Evolutionary conservation across 2,888 invertebrate species (phyloP).

Genomic region (Acrobasis suavella): DNA sequence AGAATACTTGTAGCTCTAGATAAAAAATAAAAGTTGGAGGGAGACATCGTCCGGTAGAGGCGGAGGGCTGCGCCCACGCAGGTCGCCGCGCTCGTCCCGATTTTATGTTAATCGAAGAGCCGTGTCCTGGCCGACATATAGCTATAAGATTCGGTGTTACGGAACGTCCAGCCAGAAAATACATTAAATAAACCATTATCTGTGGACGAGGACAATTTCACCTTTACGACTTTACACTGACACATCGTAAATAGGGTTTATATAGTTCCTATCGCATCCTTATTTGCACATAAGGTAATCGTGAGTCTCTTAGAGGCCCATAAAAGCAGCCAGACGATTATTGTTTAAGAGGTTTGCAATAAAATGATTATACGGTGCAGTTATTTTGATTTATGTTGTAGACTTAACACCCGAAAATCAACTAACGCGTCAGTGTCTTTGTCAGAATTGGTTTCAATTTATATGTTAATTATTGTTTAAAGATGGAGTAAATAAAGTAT

Average conservation of each 20-base stretch:
- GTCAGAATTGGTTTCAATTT: no score
- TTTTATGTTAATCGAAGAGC: conserved; percentile 82
- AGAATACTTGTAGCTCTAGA: conserved; percentile 8
- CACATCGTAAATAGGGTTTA: conserved; percentile 70
- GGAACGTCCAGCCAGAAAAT: conserved; percentile 54
- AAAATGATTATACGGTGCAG: background rate
- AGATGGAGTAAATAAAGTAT: no score
- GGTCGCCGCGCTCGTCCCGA: conserved; percentile 53
- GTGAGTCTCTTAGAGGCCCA: conserved; percentile 24
- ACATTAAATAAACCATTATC: conserved; percentile 69
- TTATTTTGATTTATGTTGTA: conserved; percentile 6
- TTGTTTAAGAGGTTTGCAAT: conserved; percentile 19
- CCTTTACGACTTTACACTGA: conserved; percentile 73
- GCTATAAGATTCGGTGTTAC: conserved; percentile 54
- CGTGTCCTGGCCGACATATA: conserved; percentile 66
- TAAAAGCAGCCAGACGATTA: conserved; percentile 4
- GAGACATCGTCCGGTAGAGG: conserved; percentile 39
- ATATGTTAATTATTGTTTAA: no score
- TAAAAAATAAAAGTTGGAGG: conserved; percentile 25
- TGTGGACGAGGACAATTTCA: conserved; percentile 67
- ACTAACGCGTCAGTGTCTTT: no score
- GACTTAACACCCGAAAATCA: no score
- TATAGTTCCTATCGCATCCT: conserved; percentile 64
- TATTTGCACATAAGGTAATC: conserved; percentile 58
- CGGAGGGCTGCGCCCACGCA: conserved; percentile 70